Percentiles rank a stretch among this genome's conserved stretches.
phyloP scores from a whole-genome alignment of 2,888 invertebrate genomes.

The Stenoptilia bipunctidactyla region DNA sequence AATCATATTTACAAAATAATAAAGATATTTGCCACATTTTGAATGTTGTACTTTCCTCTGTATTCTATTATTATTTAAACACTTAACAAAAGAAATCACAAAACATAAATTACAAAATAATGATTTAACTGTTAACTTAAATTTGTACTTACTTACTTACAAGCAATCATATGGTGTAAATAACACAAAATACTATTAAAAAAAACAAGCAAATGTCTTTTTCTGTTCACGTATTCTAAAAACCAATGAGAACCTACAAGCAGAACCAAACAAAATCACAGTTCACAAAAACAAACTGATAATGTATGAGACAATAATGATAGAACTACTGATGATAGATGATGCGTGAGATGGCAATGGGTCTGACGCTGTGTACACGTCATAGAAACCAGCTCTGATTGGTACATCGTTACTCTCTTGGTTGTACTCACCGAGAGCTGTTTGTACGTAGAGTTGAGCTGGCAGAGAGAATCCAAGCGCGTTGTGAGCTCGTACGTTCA shows the following conservation, averaged over 20 bases:
- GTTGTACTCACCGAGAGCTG: constrained; percentile 87
- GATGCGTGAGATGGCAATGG: constrained; percentile 38
- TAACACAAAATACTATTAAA: constrained; percentile 10
- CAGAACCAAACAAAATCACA: constrained; percentile 19
- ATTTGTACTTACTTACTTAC: constrained; percentile 8
- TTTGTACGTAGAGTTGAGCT: constrained; percentile 84
- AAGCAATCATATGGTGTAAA: constrained; percentile 11
- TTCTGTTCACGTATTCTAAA: neutral
- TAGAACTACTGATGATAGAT: constrained; percentile 31
- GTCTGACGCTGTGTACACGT: constrained; percentile 56
- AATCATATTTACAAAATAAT: constrained; percentile 8
- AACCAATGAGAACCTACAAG: constrained; percentile 5
- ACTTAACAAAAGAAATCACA: no score
- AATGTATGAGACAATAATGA: constrained; percentile 35
- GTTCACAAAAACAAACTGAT: constrained; percentile 49
- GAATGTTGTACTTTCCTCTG: no score
- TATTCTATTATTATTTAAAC: no score
- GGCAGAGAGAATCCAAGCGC: constrained; percentile 85
- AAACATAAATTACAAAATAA: neutral
- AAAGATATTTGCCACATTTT: no score
- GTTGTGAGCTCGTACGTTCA: constrained; percentile 89
- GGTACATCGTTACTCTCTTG: constrained; percentile 59
- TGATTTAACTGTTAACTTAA: constrained; percentile 1
- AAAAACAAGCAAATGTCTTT: constrained; percentile 11
- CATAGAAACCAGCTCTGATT: constrained; percentile 60